phyloP scores from a whole-genome alignment of 2,113 vertebrate genomes.

The Salminus brasiliensis region DNA sequence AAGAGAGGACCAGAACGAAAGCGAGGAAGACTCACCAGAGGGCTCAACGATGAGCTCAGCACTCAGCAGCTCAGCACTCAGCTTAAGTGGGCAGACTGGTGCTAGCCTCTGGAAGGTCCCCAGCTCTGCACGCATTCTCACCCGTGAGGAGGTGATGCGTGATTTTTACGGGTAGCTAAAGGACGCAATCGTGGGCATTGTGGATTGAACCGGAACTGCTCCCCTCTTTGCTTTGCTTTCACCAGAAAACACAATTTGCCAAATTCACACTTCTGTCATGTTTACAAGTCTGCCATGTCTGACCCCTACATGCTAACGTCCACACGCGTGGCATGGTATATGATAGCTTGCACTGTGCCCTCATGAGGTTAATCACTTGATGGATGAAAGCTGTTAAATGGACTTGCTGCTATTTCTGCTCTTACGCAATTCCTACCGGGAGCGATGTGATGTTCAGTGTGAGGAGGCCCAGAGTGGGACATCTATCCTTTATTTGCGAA shows the following conservation, averaged over 20 bases:
- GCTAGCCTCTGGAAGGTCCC: slow-evolving; percentile 90
- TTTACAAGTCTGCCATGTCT: slow-evolving; percentile 7
- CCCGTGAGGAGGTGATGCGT: slow-evolving; percentile 70
- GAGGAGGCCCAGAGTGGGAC: not conserved
- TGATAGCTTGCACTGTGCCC: not conserved
- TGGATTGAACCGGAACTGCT: not conserved
- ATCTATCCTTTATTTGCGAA: slow-evolving; percentile 4
- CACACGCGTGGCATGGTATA: not conserved
- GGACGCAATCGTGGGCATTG: slow-evolving; percentile 35
- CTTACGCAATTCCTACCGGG: not conserved
- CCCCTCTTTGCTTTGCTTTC: not conserved
- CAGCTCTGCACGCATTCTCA: slow-evolving; percentile 75
- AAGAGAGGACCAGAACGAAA: slow-evolving; percentile 24
- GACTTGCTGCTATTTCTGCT: slow-evolving; percentile 31
- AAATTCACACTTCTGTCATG: not conserved
- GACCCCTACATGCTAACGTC: no score
- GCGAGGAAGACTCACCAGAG: slow-evolving; percentile 52
- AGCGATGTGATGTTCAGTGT: not conserved
- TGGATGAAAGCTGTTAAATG: slow-evolving; percentile 14
- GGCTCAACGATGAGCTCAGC: slow-evolving; percentile 65
- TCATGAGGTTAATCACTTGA: not conserved
- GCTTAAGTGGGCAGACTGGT: slow-evolving; percentile 81
- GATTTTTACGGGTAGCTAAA: slow-evolving; percentile 63
- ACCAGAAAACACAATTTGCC: not conserved
- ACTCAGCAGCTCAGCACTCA: slow-evolving; percentile 67